Conservation (phyloP, 1,140 invertebrate genomes). For the Ylistrum balloti region DNA sequence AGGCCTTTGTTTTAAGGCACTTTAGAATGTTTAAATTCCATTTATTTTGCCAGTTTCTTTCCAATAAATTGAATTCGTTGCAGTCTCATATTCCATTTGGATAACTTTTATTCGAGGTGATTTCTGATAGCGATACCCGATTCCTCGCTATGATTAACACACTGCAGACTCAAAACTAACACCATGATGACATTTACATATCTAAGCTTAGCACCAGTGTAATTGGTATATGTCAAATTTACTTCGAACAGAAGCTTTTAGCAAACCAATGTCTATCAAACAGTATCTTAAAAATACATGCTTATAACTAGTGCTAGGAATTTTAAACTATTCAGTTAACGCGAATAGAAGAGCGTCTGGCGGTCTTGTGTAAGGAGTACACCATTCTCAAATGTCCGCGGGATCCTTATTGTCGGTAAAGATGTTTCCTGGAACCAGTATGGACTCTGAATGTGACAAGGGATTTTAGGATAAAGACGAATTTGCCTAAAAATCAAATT, state of each 20-base stretch:
- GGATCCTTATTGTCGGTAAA: neutral
- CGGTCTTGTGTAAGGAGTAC: neutral
- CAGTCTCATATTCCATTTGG: neutral
- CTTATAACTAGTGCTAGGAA: neutral
- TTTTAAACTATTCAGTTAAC: slow-evolving; percentile 14
- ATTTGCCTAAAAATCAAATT: slow-evolving; percentile 31
- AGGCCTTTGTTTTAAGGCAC: neutral
- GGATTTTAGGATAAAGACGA: neutral
- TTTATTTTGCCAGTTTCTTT: neutral
- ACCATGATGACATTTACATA: neutral
- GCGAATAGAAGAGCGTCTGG: neutral
- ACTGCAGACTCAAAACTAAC: neutral
- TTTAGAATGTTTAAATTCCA: neutral
- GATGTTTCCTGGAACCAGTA: neutral
- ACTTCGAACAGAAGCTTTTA: slow-evolving; percentile 27
- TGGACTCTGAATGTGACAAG: neutral
- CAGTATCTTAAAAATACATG: neutral
- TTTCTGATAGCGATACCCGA: neutral
- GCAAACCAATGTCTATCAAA: neutral
- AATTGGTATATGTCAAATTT: slow-evolving; percentile 20
- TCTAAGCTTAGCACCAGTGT: neutral
- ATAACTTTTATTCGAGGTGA: neutral
- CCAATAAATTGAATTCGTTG: neutral
- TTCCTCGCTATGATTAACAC: neutral
- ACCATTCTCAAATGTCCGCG: slow-evolving; percentile 23